These are phyloP conservation scores for Hemibagrus guttatus DNA, from an alignment of 2,797 vertebrate species.

Conservation along the genomic window DNA sequence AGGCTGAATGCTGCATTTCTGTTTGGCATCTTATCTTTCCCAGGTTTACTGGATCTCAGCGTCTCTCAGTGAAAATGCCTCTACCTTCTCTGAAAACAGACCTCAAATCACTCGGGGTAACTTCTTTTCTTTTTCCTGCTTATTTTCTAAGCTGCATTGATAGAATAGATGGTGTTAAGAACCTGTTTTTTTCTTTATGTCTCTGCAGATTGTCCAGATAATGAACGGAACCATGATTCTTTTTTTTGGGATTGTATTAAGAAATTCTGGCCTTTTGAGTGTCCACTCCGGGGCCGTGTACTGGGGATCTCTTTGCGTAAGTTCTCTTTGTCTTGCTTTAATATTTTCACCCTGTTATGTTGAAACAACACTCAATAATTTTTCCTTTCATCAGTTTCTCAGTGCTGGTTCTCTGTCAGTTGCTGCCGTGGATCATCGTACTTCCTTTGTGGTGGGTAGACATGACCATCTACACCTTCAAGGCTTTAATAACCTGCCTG, in stretches of 20 bases:
- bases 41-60: background rate
- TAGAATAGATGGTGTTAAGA: background rate
- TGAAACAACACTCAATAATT: background rate
- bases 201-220: background rate
- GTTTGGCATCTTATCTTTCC: background rate
- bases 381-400: background rate
- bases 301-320: background rate
- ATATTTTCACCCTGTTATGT: background rate
- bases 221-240: background rate
- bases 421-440: background rate
- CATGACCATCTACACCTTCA: background rate
- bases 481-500: background rate
- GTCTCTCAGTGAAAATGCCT: background rate
- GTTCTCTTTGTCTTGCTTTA: background rate
- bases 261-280: accelerated
- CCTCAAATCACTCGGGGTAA: background rate
- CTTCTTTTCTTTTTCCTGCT: background rate
- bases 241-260: background rate
- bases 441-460: background rate
- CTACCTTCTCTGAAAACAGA: background rate
- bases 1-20: background rate
- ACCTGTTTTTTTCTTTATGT: background rate
- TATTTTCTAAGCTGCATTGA: background rate
- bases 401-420: background rate
- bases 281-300: too few species aligned